Conservation (phyloP, 1,140 invertebrate genomes). For the Lysiphlebus fabarum region DNA sequence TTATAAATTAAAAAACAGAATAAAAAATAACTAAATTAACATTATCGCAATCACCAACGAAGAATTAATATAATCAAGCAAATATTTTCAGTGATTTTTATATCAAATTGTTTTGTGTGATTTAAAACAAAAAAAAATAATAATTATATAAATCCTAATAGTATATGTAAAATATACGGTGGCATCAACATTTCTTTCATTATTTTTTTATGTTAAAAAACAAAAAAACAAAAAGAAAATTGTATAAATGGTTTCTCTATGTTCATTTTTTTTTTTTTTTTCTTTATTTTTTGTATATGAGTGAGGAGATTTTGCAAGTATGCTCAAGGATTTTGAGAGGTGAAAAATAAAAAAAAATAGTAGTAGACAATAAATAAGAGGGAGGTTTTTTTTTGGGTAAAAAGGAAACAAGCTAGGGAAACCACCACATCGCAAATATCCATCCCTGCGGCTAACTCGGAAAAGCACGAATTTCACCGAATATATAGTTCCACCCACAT, state of each 20-base stretch:
- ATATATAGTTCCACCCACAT: constrained; percentile 24
- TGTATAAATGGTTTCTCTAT: constrained; percentile 4
- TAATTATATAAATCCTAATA: too few relatives aligned
- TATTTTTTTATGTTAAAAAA: too few relatives aligned
- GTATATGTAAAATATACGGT: too few relatives aligned
- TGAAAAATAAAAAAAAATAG: constrained; percentile 10
- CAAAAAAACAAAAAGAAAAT: too few relatives aligned
- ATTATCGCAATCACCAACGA: too few relatives aligned
- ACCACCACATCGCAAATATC: constrained; percentile 5
- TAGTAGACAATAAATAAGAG: background rate
- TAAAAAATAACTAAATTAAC: too few relatives aligned
- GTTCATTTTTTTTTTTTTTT: too few relatives aligned
- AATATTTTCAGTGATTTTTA: too few relatives aligned
- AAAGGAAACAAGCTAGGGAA: constrained; percentile 15
- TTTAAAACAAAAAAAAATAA: too few relatives aligned
- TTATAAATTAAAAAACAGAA: background rate
- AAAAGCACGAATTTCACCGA: constrained; percentile 29
- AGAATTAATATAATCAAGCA: too few relatives aligned
- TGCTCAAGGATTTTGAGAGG: constrained; percentile 5
- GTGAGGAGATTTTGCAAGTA: constrained; percentile 7
- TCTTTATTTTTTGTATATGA: background rate
- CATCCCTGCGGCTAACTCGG: constrained; percentile 18
- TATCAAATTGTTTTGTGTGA: too few relatives aligned
- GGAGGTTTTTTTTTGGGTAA: background rate
- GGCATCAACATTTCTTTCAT: too few relatives aligned